phyloP scores from a whole-genome alignment of 2,888 invertebrate species.

The Cephus nigrinus region DNA sequence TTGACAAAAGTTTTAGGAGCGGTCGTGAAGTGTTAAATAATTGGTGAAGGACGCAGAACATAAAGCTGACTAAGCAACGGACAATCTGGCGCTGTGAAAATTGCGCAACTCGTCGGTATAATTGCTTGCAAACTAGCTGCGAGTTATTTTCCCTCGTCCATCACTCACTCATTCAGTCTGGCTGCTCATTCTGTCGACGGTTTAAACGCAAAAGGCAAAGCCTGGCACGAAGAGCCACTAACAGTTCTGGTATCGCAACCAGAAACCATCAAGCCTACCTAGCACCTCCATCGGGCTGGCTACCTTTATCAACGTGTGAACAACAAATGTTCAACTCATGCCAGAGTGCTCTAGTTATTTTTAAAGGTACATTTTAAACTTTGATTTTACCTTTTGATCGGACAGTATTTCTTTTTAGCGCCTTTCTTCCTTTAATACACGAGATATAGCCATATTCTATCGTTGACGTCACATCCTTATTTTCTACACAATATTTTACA shows the following conservation, averaged over 20 bases:
- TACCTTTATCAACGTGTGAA: not conserved
- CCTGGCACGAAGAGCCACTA: conserved; percentile 54
- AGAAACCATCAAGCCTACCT: not conserved
- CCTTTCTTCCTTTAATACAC: not conserved
- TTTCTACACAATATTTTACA: not conserved
- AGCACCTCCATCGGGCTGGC: not conserved
- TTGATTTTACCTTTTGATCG: not conserved
- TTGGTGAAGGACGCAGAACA: not conserved
- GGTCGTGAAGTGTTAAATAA: not conserved
- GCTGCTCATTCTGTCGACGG: conserved; percentile 53
- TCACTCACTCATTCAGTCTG: conserved; percentile 53
- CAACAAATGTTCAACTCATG: not conserved
- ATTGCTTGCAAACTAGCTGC: conserved; percentile 34
- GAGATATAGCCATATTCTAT: not conserved
- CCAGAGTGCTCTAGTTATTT: not conserved
- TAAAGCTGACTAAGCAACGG: not conserved
- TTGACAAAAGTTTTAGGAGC: not conserved
- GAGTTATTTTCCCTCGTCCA: conserved; percentile 49
- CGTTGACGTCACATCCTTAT: not conserved
- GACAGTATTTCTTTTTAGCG: not conserved
- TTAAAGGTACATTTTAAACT: not conserved
- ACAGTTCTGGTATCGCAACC: not conserved
- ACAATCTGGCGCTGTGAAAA: conserved; percentile 11
- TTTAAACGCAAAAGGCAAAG: conserved; percentile 44
- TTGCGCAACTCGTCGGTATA: conserved; percentile 32